A percentile compares a stretch with the other conserved stretches of the same genome.
Evolutionary conservation across 37 sponge, comb jelly and placozoan genomes (phyloP).

Genomic region (Hexactinellida sp.): DNA sequence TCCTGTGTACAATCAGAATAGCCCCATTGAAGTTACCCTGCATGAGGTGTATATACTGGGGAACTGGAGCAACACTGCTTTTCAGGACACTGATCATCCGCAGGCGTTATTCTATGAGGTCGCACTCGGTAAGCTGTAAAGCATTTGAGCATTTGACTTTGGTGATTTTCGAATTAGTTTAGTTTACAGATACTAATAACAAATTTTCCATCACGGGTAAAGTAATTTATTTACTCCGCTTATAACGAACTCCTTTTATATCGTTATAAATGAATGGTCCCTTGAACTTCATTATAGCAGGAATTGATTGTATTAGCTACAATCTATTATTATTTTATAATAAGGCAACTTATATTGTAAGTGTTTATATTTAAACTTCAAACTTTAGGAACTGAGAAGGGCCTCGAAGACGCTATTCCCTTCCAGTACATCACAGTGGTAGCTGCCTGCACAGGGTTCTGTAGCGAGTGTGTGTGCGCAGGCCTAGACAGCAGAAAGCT

Average conservation of each 20-base stretch:
- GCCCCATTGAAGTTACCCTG: background rate
- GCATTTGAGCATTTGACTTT: no score
- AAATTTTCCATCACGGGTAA: no score
- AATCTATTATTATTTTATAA: no score
- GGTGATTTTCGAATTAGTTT: no score
- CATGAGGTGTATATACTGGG: background rate
- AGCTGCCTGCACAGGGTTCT: background rate
- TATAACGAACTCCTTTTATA: no score
- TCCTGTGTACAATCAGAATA: constrained; percentile 36
- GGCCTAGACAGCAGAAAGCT: background rate
- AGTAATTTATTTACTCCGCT: no score
- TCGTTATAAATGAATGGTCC: no score
- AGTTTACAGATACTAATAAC: no score
- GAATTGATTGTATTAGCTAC: no score
- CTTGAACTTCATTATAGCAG: no score
- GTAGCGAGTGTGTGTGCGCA: background rate
- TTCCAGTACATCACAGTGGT: background rate
- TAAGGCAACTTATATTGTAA: no score
- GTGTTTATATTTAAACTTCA: background rate
- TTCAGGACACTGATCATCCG: background rate
- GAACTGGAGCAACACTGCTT: background rate
- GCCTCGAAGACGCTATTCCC: background rate
- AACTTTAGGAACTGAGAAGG: background rate
- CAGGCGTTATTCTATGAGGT: background rate
- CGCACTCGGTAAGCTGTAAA: background rate